These are phyloP conservation scores for Neodiprion virginianus DNA, from an alignment of 1,140 invertebrate species.

Conservation along the genomic window DNA sequence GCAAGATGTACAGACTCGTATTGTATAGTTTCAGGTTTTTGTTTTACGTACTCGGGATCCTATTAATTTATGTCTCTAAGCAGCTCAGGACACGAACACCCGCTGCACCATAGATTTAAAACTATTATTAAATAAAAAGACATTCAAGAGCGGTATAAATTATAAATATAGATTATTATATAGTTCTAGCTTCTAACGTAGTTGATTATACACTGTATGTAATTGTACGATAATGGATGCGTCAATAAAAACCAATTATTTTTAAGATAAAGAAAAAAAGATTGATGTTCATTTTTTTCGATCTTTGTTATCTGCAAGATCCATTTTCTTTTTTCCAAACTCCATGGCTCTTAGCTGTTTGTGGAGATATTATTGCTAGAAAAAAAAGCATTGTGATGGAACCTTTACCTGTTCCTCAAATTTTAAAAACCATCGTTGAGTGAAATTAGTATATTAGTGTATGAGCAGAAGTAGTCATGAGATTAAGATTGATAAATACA, in stretches of 20 bases:
- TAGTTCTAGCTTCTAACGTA: conserved; percentile 43
- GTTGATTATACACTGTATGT: conserved; percentile 53
- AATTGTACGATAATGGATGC: conserved; percentile 54
- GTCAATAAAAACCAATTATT: conserved; percentile 62
- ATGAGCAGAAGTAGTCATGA: too few species aligned
- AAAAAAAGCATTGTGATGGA: too few species aligned
- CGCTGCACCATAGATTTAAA: background rate
- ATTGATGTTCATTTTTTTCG: background rate
- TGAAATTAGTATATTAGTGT: too few species aligned
- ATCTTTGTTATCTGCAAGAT: conserved; percentile 10
- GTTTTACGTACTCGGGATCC: background rate
- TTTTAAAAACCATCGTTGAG: too few species aligned
- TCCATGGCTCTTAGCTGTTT: background rate
- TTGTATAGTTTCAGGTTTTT: background rate
- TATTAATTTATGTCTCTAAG: conserved; percentile 5
- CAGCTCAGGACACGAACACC: background rate
- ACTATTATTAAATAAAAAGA: background rate
- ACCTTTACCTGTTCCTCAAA: too few species aligned
- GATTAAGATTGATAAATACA: conserved; percentile 11
- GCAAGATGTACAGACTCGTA: conserved; percentile 6
- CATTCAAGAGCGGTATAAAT: conserved; percentile 12
- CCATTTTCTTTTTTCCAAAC: background rate
- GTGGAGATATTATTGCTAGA: too few species aligned
- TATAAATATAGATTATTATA: conserved; percentile 21
- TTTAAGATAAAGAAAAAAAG: conserved; percentile 50